Conservation (phyloP, 2,888 invertebrate species). For the Tetragonula carbonaria region DNA sequence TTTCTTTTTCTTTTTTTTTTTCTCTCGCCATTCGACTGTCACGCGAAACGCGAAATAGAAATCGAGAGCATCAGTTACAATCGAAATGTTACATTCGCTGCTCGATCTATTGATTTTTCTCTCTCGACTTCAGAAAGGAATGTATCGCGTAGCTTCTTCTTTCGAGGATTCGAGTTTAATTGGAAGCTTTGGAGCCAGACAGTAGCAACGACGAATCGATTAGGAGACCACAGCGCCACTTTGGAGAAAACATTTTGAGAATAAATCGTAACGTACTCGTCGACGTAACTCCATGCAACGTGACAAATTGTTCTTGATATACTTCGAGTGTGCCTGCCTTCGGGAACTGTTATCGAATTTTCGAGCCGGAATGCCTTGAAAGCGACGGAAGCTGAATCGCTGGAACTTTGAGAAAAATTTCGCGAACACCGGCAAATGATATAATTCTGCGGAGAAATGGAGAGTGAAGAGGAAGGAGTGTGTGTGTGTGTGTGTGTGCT, state of each 20-base stretch:
- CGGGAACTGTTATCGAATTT: conserved; percentile 35
- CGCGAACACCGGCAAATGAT: background rate
- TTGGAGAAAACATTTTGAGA: conserved; percentile 5
- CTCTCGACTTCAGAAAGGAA: no score
- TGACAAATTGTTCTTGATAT: conserved; percentile 34
- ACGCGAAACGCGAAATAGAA: no score
- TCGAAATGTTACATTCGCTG: no score
- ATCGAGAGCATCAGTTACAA: no score
- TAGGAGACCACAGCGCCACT: background rate
- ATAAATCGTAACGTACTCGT: conserved; percentile 18
- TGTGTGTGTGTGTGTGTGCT: no score
- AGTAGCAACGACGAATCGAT: conserved; percentile 1
- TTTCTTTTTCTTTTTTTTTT: no score
- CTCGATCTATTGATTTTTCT: no score
- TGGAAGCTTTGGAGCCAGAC: no score
- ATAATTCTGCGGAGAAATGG: background rate
- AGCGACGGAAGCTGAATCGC: conserved; percentile 3
- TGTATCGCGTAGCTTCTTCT: background rate
- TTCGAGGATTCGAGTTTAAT: background rate
- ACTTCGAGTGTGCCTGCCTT: conserved; percentile 14
- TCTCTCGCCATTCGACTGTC: no score
- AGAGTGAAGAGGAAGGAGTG: background rate
- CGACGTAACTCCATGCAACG: conserved; percentile 1
- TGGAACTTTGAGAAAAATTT: conserved; percentile 28
- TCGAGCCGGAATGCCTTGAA: conserved; percentile 13